phyloP scores from a whole-genome alignment of 2,113 vertebrate genomes.

The Proteles cristata region DNA sequence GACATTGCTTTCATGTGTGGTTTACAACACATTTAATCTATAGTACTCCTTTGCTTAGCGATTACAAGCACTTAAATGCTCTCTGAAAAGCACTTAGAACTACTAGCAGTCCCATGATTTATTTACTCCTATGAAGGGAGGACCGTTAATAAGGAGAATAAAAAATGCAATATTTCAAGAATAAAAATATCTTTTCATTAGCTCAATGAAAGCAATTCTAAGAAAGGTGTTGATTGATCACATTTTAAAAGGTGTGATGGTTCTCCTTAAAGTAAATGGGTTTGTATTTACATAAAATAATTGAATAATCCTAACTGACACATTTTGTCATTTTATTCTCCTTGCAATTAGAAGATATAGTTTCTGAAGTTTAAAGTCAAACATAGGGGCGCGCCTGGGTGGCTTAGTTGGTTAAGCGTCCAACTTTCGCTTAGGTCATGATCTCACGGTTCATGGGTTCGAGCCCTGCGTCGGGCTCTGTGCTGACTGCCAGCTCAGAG shows the following conservation, averaged over 20 bases:
- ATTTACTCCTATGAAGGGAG: constrained; percentile 45
- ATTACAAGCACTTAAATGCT: constrained; percentile 74
- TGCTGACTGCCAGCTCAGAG: too few species aligned
- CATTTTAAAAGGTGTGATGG: constrained; percentile 48
- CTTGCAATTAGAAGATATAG: constrained; percentile 49
- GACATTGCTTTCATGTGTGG: constrained; percentile 54
- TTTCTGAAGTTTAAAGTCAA: constrained; percentile 51
- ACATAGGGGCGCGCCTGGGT: background rate
- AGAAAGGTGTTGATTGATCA: constrained; percentile 35
- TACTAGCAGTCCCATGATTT: background rate
- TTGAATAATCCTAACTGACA: constrained; percentile 50
- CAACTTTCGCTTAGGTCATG: too few species aligned
- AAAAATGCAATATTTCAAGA: constrained; percentile 69
- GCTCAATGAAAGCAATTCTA: constrained; percentile 49
- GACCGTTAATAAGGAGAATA: constrained; percentile 48
- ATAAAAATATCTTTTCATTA: constrained; percentile 62
- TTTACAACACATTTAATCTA: constrained; percentile 78
- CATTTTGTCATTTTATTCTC: constrained; percentile 51
- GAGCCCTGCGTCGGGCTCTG: too few species aligned
- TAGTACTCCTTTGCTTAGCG: constrained; percentile 50
- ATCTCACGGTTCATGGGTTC: too few species aligned
- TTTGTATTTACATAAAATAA: constrained; percentile 72
- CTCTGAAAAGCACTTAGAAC: constrained; percentile 71
- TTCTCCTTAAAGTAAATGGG: constrained; percentile 61
- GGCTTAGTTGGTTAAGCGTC: too few species aligned